phyloP scores from a whole-genome alignment of 2,888 invertebrate species.

The Calameuta filiformis region DNA sequence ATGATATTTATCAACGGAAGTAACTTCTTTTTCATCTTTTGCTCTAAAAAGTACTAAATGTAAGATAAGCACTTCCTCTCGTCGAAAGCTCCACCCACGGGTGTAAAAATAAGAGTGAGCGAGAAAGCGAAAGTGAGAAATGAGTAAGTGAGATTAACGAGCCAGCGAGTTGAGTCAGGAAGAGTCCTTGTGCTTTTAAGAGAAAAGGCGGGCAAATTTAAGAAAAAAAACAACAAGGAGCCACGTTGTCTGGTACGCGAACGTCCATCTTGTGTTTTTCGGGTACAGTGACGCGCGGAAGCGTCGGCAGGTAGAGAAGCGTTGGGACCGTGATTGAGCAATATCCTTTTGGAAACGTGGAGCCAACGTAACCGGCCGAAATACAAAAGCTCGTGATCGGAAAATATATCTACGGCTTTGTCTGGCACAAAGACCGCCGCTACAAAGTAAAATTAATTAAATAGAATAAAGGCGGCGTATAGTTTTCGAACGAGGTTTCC shows the following conservation, averaged over 20 bases:
- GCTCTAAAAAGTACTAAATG: neutral
- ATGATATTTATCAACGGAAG: slow-evolving; percentile 47
- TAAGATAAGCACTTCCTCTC: neutral
- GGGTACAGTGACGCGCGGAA: neutral
- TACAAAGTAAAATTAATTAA: slow-evolving; percentile 35
- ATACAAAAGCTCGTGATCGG: slow-evolving; percentile 22
- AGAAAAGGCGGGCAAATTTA: neutral
- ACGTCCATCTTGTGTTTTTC: neutral
- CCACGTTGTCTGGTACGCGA: neutral
- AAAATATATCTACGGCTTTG: slow-evolving; percentile 26
- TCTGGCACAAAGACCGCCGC: slow-evolving; percentile 19
- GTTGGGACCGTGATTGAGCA: slow-evolving; percentile 7
- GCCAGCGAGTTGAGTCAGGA: neutral
- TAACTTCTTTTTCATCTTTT: slow-evolving; percentile 41
- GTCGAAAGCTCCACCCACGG: neutral
- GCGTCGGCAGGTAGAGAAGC: neutral
- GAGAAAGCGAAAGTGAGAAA: neutral
- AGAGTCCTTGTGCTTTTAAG: neutral
- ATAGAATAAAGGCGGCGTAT: slow-evolving; percentile 26
- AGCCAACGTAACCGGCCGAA: slow-evolving; percentile 6
- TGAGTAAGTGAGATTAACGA: neutral
- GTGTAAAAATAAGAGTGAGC: neutral
- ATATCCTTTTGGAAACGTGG: slow-evolving; percentile 30
- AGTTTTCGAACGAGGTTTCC: neutral
- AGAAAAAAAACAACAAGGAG: no score